phyloP scores from a whole-genome alignment of 2,888 invertebrate species.

The Andricus quercusramuli region DNA sequence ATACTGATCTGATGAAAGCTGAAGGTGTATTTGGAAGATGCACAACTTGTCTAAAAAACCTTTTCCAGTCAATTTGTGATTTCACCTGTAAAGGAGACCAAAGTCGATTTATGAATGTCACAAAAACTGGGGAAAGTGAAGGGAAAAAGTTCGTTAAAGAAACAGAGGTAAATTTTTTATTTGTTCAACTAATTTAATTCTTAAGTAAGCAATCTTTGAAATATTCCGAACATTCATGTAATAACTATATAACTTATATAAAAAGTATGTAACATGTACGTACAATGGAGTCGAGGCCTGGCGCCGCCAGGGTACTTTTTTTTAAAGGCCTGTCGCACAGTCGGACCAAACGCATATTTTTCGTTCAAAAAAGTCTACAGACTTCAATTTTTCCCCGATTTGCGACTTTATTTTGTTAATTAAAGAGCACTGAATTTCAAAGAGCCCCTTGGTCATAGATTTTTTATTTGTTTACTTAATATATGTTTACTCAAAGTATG shows the following conservation, averaged over 20 bases:
- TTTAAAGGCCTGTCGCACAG: no score
- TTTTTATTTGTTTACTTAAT: no score
- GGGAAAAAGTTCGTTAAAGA: slow-evolving; percentile 54
- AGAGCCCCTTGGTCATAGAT: no score
- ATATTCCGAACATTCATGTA: slow-evolving; percentile 37
- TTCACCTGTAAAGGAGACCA: slow-evolving; percentile 90
- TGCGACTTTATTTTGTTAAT: no score
- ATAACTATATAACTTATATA: background rate
- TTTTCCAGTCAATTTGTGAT: slow-evolving; percentile 88
- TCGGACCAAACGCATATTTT: no score
- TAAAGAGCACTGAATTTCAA: no score
- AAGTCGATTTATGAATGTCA: slow-evolving; percentile 80
- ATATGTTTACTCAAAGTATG: no score
- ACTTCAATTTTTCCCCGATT: no score
- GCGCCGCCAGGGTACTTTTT: no score
- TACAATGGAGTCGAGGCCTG: background rate
- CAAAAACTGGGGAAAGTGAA: slow-evolving; percentile 42
- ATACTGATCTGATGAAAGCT: slow-evolving; percentile 82
- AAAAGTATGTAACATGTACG: slow-evolving; percentile 40
- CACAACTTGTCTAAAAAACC: slow-evolving; percentile 89
- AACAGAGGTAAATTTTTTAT: slow-evolving; percentile 57
- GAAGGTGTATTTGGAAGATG: slow-evolving; percentile 88
- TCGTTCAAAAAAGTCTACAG: no score
- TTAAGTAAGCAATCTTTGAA: background rate
- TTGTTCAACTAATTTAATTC: background rate